A percentile compares a stretch with the other conserved stretches of the same genome.
phyloP scores from a whole-genome alignment of 1,140 invertebrate genomes.

The Trachymyrmex cornetzi region DNA sequence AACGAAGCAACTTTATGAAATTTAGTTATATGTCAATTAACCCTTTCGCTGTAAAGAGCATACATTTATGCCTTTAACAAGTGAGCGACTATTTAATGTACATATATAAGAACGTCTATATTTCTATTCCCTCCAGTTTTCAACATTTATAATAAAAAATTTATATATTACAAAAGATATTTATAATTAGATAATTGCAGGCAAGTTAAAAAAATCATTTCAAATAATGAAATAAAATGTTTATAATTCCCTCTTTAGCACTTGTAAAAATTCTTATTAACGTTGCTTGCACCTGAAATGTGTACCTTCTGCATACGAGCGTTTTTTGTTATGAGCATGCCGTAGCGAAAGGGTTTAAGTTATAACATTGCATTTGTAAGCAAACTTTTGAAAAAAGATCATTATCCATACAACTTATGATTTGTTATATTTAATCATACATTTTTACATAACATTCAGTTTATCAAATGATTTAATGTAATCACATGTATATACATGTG shows the following conservation, averaged over 20 bases:
- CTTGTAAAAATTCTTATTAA: neutral
- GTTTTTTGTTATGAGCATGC: neutral
- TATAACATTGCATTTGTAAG: conserved; percentile 70
- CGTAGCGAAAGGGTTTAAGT: conserved; percentile 45
- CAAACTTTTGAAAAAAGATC: conserved; percentile 69
- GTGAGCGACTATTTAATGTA: neutral
- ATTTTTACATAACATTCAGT: neutral
- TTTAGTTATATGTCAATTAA: conserved; percentile 5
- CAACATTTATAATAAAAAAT: neutral
- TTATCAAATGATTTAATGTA: conserved; percentile 19
- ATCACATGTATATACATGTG: neutral
- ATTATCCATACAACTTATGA: conserved; percentile 47
- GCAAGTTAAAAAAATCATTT: neutral
- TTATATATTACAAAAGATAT: neutral
- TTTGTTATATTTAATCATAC: conserved; percentile 39
- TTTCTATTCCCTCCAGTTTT: neutral
- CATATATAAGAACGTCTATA: neutral
- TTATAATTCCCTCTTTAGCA: neutral
- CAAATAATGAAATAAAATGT: neutral
- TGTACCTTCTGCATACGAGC: neutral
- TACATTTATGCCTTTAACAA: neutral
- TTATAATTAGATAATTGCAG: neutral
- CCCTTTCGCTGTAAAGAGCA: neutral
- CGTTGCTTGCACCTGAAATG: neutral
- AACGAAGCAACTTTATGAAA: conserved; percentile 58